A percentile compares a stretch with the other conserved stretches of the same genome.
Evolutionary conservation across 2,797 vertebrate genomes (phyloP).

Genomic region (Loriculus beryllinus): DNA sequence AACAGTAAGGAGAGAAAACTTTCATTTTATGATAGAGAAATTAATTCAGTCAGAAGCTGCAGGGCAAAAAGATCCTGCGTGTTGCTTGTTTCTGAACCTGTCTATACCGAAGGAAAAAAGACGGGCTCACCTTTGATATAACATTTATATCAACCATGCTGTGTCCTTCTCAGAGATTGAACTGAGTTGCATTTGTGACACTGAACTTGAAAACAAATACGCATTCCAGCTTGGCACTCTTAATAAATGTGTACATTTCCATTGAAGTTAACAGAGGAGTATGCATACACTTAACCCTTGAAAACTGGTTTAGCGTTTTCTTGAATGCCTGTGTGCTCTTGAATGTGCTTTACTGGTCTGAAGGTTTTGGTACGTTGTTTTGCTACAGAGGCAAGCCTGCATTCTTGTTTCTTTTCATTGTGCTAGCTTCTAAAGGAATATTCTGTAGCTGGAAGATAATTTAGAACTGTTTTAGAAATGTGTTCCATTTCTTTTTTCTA

Average conservation of each 20-base stretch:
- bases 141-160: neutral
- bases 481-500: slow-evolving; percentile 60
- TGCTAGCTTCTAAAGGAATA: neutral
- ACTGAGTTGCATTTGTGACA: neutral
- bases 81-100: neutral
- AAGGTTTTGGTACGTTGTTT: neutral
- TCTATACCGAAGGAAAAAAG: neutral
- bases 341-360: neutral
- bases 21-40: neutral
- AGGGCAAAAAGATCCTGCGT: rapidly evolving
- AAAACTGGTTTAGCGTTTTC: neutral
- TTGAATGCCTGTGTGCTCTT: neutral
- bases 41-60: neutral
- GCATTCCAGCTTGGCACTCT: neutral
- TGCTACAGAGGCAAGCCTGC: neutral
- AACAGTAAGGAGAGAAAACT: neutral
- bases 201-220: neutral
- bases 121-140: neutral
- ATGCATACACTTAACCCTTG: neutral
- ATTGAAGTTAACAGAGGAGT: neutral
- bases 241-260: neutral
- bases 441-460: neutral
- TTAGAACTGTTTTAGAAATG: neutral
- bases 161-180: neutral
- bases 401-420: neutral